Base-by-base conservation (phyloP, 2,797 vertebrate species). In the Onychomys torridus region DNA sequence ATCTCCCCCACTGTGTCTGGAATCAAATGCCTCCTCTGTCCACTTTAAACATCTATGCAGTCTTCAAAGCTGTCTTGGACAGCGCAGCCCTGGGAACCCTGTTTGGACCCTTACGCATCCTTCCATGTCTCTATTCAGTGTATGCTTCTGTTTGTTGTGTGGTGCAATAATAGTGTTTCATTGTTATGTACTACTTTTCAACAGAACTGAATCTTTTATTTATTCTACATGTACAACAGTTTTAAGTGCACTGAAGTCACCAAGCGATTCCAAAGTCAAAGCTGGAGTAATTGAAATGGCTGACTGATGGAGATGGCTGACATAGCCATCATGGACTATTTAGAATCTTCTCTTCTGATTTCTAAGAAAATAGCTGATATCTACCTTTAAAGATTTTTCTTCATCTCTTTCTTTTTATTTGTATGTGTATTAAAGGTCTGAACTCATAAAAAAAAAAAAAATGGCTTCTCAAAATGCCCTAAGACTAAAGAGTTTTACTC, bases 341-440 rank as follows among this genome's bases (percentile, higher is more conserved):
- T 89, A 87, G 43, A 96, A 59, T 3, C 8, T 52, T 85, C 69
- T 95, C 86, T 96, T 73, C 6, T 93, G 61, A 82, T 63, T 89
- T 93, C 81, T 73, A 75, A 88, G 23, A 87, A 96, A 93, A 71
- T 1, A 86, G 13, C 16, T 88, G 13, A 29, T 16, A 87, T 52
- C 23, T 92, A 27, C 43, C 25, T 92, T 91, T 90, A 49, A 77
- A 90, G 59, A 40, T 52, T 46, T 57, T 49, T 52, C 65, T 61
- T 71, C 34, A 10, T 61, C 34, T 49, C 9, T 49, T 16, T 49
- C 27, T 21, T 65, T 49, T 49, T 19, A 0, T 90, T 25, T 59
- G 5, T 25, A 34, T 69, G 6, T 63, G 0, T 43, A 25, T 63
- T 37, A 57, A 49, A 82, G 52, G 9, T 34, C 32, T 95, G 10